phyloP scores from a whole-genome alignment of 2,888 invertebrate species.

The Listrodromus nycthemerus region DNA sequence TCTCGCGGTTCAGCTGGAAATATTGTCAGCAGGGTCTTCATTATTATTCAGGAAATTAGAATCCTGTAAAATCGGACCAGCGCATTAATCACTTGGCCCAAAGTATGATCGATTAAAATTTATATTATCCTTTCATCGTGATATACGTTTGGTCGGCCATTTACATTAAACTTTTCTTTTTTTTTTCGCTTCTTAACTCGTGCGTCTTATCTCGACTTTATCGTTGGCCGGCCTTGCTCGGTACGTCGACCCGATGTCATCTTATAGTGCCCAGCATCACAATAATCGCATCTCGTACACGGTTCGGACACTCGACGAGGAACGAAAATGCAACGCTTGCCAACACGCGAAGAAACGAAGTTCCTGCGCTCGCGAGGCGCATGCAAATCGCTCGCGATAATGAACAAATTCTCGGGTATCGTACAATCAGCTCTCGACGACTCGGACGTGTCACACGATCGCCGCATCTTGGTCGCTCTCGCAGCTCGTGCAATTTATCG shows the following conservation, averaged over 20 bases:
- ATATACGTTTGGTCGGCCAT: neutral
- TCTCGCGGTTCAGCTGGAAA: neutral
- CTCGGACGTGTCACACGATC: slow-evolving; percentile 11
- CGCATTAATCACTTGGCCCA: neutral
- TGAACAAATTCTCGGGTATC: slow-evolving; percentile 58
- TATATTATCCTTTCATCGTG: neutral
- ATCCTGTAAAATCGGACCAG: no score
- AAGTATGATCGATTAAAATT: neutral
- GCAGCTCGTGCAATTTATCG: slow-evolving; percentile 13
- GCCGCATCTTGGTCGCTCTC: slow-evolving; percentile 45
- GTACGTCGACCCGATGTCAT: slow-evolving; percentile 40
- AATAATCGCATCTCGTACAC: slow-evolving; percentile 9
- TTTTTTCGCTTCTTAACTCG: neutral
- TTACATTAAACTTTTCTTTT: neutral
- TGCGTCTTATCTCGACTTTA: slow-evolving; percentile 1
- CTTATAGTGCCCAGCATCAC: slow-evolving; percentile 29
- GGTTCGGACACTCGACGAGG: neutral
- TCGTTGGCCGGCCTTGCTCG: slow-evolving; percentile 18
- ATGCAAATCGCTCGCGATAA: slow-evolving; percentile 47
- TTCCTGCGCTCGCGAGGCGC: neutral
- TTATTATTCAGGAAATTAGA: no score
- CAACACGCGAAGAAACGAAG: slow-evolving; percentile 11
- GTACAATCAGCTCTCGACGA: slow-evolving; percentile 51
- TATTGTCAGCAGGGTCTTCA: neutral
- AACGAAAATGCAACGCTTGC: slow-evolving; percentile 48